Conservation (phyloP, 2,888 invertebrate genomes). For the Amphimallon solstitiale region DNA sequence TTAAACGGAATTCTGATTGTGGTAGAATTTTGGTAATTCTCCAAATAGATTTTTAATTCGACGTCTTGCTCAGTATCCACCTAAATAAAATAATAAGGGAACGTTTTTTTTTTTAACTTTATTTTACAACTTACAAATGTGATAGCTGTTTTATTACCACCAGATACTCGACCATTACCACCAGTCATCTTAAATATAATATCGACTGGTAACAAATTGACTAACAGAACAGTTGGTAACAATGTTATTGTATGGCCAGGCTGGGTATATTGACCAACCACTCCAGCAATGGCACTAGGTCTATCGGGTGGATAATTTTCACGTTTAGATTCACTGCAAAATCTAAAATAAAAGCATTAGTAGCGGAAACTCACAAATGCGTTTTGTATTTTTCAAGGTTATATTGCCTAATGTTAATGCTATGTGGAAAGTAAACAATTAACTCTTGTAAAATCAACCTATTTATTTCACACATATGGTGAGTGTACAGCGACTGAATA, state of each 20-base stretch:
- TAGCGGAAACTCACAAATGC: too few relatives aligned
- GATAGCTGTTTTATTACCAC: constrained; percentile 57
- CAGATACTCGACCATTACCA: constrained; percentile 52
- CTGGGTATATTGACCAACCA: constrained; percentile 62
- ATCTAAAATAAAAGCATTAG: constrained; percentile 63
- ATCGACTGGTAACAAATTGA: constrained; percentile 90
- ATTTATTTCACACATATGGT: background rate
- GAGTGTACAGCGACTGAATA: too few relatives aligned
- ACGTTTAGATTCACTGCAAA: constrained; percentile 81
- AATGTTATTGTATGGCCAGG: constrained; percentile 91
- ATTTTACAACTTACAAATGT: constrained; percentile 52
- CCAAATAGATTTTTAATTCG: constrained; percentile 80
- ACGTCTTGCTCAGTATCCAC: constrained; percentile 78
- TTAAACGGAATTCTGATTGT: constrained; percentile 54
- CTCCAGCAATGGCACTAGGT: constrained; percentile 58
- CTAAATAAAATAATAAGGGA: constrained; percentile 58
- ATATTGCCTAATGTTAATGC: too few relatives aligned
- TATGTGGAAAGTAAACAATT: too few relatives aligned
- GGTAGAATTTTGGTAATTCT: constrained; percentile 74
- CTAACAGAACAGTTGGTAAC: constrained; percentile 83
- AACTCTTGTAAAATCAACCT: too few relatives aligned
- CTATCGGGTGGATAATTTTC: constrained; percentile 82
- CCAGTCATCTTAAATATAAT: constrained; percentile 70
- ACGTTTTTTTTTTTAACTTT: background rate
- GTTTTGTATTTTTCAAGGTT: too few relatives aligned